phyloP scores from a whole-genome alignment of 2,888 invertebrate genomes.

The Teleogryllus oceanicus region DNA sequence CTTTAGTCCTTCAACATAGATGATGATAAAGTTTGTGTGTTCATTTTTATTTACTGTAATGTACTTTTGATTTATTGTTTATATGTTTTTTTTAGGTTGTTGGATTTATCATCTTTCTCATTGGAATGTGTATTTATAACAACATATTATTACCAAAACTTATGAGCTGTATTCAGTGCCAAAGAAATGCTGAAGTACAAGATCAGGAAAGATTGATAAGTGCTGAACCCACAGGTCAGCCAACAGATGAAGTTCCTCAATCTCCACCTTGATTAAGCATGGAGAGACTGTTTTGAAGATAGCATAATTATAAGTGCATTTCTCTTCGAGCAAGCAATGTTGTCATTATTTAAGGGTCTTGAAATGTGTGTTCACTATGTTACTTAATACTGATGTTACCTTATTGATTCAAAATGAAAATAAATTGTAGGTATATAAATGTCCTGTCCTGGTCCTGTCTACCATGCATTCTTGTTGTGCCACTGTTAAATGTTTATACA shows the following conservation, averaged over 20 bases:
- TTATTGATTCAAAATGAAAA: too few species aligned
- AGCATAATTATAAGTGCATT: too few species aligned
- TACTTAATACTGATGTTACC: too few species aligned
- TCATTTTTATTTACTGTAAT: neutral
- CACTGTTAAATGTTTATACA: too few species aligned
- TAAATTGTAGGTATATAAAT: too few species aligned
- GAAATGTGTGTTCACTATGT: too few species aligned
- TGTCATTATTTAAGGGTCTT: too few species aligned
- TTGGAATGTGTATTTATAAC: conserved; percentile 83
- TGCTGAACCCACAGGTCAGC: neutral
- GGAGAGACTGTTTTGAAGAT: too few species aligned
- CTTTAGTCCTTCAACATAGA: neutral
- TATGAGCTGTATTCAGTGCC: neutral
- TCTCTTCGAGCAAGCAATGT: too few species aligned
- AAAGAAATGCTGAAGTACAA: neutral
- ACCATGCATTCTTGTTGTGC: too few species aligned
- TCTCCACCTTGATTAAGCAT: too few species aligned
- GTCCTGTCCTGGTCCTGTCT: too few species aligned
- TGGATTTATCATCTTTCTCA: conserved; percentile 71
- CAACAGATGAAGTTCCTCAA: neutral
- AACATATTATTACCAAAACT: conserved; percentile 43
- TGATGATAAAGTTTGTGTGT: neutral
- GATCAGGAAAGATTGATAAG: neutral
- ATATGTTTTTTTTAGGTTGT: conserved; percentile 53
- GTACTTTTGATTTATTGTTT: neutral